Evolutionary conservation across 2,888 invertebrate genomes (phyloP).

Genomic region (Orthosia cruda): DNA sequence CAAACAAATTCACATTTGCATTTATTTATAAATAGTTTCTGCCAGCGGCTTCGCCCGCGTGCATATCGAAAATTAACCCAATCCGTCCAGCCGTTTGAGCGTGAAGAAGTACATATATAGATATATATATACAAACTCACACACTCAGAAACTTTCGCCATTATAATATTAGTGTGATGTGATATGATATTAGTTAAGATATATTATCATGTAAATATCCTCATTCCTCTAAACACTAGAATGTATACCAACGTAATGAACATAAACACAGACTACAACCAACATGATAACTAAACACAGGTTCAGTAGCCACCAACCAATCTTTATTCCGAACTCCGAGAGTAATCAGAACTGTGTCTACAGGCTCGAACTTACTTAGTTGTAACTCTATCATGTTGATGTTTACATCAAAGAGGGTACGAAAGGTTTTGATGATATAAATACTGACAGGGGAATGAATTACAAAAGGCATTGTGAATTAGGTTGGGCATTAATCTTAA

Average conservation of each 20-base stretch:
- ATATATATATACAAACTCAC: no score
- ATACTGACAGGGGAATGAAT: slow-evolving; percentile 10
- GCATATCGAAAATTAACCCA: no score
- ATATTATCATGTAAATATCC: no score
- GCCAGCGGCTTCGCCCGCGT: no score
- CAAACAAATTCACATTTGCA: no score
- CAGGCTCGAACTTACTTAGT: slow-evolving; percentile 55
- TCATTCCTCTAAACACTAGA: no score
- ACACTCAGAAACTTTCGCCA: no score
- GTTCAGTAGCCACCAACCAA: slow-evolving; percentile 38
- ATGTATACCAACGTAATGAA: slow-evolving; percentile 12
- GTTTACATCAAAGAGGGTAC: slow-evolving; percentile 49
- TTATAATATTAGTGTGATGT: no score
- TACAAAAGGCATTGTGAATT: slow-evolving; percentile 1
- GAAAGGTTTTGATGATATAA: slow-evolving; percentile 28
- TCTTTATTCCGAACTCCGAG: slow-evolving; percentile 58
- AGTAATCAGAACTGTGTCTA: slow-evolving; percentile 61
- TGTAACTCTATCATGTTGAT: slow-evolving; percentile 48
- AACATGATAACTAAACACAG: slow-evolving; percentile 30
- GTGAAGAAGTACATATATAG: no score
- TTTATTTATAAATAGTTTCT: no score
- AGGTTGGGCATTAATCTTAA: background rate
- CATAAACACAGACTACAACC: slow-evolving; percentile 6
- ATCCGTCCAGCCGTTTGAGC: no score
- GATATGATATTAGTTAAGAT: no score